Evolutionary conservation across 1,140 invertebrate genomes (phyloP).

Genomic region (Dreissena polymorpha): DNA sequence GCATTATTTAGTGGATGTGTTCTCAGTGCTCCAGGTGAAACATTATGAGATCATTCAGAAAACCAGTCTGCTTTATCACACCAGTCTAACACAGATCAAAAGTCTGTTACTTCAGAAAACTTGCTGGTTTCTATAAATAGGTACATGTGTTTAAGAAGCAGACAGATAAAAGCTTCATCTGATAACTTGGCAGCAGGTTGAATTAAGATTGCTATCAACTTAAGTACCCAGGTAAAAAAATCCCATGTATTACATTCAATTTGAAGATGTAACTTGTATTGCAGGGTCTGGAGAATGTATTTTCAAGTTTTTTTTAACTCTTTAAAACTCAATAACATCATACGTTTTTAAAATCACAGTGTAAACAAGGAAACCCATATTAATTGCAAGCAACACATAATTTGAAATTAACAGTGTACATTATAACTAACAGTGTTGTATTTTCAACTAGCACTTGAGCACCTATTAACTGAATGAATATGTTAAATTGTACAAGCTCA

Average conservation of each 20-base stretch:
- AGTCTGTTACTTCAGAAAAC: conserved; percentile 30
- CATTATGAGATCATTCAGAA: conserved; percentile 12
- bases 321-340: not conserved
- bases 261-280: no score
- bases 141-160: conserved; percentile 26
- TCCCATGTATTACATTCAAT: not conserved
- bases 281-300: not conserved
- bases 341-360: not conserved
- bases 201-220: conserved; percentile 25
- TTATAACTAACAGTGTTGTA: no score
- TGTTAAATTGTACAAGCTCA: no score
- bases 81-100: conserved; percentile 31
- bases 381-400: no score
- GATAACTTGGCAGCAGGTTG: conserved; percentile 19
- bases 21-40: not conserved
- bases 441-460: no score
- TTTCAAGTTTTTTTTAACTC: conserved; percentile 3
- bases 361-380: no score
- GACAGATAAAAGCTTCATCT: conserved; percentile 13
- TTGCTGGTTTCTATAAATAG: conserved; percentile 44
- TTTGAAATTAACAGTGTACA: no score
- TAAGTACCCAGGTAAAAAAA: conserved; percentile 3
- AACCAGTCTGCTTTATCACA: conserved; percentile 30
- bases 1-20: conserved; percentile 26
- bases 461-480: no score